These are phyloP conservation scores for Tragelaphus strepsiceros DNA, from an alignment of 2,113 vertebrate genomes.

Conservation along the genomic window DNA sequence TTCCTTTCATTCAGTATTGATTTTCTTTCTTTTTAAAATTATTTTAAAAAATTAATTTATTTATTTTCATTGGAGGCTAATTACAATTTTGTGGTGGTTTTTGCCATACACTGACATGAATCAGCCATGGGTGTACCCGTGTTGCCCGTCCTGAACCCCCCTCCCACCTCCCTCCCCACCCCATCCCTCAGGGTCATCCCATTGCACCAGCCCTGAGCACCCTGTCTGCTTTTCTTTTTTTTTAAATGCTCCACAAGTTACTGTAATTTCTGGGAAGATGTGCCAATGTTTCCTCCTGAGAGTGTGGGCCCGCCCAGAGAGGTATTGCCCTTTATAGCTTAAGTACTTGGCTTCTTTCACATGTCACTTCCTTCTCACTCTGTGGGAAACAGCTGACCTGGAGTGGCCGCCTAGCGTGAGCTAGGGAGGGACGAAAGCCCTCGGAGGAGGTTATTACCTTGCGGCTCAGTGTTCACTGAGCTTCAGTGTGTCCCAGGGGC, in stretches of 20 bases:
- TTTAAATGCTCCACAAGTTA: not conserved
- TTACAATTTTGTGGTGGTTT: not conserved
- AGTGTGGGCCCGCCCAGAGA: too few relatives aligned
- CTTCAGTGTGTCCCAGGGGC: not conserved
- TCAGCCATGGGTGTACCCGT: not conserved
- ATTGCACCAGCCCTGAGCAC: not conserved
- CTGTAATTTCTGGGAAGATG: not conserved
- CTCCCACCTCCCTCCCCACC: not conserved
- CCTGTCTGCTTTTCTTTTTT: not conserved
- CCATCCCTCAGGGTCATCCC: not conserved
- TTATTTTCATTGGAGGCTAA: not conserved
- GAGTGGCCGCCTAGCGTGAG: not conserved
- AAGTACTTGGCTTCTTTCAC: not conserved
- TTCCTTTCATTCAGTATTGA: not conserved
- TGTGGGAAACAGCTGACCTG: not conserved
- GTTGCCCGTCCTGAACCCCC: not conserved
- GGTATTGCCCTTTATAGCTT: not conserved
- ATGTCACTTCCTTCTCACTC: not conserved
- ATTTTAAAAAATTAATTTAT: not conserved
- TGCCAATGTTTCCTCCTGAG: not conserved
- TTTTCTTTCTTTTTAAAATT: not conserved
- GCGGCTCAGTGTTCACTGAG: fast-evolving
- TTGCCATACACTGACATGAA: not conserved
- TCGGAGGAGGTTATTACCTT: not conserved
- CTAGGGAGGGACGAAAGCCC: not conserved